Base-by-base conservation (phyloP, 2,797 vertebrate genomes). In the Cynodonichthys magdalenae region DNA sequence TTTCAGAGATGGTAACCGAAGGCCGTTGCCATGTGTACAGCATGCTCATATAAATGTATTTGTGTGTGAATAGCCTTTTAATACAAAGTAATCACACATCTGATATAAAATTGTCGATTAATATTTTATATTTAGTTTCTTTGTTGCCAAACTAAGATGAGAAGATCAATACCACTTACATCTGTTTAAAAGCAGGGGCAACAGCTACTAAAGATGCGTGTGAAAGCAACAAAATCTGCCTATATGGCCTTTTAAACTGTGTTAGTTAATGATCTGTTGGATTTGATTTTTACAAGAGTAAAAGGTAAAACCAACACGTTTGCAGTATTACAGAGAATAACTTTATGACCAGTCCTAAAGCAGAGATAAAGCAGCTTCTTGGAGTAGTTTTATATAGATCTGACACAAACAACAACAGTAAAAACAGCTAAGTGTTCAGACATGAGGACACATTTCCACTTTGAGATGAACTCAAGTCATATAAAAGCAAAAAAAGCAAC, bases 31-130 rank as follows among this genome's bases (percentile, higher is more conserved):
- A 54, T 31, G 49, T 66, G 0, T 20, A 20, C 27, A 14, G 19
- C 52, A 20, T 45, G 17, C 39, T 29, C 58, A 10, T 20, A 39
- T 27, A 4, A 10, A 45, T 29, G 3, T 47, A 47, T 41, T 1
- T 28, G 42, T 47, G 36, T 50, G 24, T 44, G 19, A 29, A 18
- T 41, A 7, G 15, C 34, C 57, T 52, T 57, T 57, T 75, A 15
- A 48, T 46, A 50, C 10, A 53, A 55, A 12, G 28, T 34, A 39
- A 14, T n/a, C 10, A 27, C 14, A 39, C 46, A 45, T 44, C 27
- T 42, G 36, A 19, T 7, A 15, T 27, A 39, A 48, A 39, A 19
- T 15, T 10, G 9, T 34, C 15, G 11, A 5, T 10, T 28, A 56
- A 6, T 6, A 2, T 47, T 27, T 50, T 19, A 15, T 1, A 15